A percentile compares a stretch with the other conserved stretches of the same genome.
Conservation (phyloP, 2,113 vertebrate species). For the Epinephelus fuscoguttatus region DNA sequence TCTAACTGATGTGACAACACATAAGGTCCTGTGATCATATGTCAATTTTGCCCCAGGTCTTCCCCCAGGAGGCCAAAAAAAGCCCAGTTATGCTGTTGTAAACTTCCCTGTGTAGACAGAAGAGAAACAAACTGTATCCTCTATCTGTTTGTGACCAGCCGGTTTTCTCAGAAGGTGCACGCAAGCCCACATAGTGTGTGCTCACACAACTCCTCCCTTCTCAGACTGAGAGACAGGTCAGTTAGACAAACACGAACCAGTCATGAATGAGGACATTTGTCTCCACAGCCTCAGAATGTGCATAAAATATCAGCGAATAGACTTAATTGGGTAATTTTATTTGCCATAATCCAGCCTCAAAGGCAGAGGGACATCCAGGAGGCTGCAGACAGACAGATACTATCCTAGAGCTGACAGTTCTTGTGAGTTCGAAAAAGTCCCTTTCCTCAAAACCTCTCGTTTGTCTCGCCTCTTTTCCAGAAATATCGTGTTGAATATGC, state of each 20-base stretch:
- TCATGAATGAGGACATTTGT: slow-evolving; percentile 67
- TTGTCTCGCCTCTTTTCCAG: slow-evolving; percentile 5
- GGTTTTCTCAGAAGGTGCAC: slow-evolving; percentile 43
- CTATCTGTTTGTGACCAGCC: slow-evolving; percentile 15
- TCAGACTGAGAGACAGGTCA: slow-evolving; percentile 44
- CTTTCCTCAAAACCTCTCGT: neutral
- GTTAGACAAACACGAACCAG: slow-evolving; percentile 24
- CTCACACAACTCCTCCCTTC: slow-evolving; percentile 33
- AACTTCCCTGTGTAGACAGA: neutral
- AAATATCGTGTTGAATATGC: slow-evolving; percentile 78
- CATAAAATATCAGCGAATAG: slow-evolving; percentile 28
- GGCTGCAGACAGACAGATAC: slow-evolving; percentile 23
- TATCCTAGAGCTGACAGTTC: neutral
- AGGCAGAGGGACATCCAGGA: slow-evolving; percentile 16
- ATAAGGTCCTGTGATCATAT: neutral
- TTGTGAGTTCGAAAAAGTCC: slow-evolving; percentile 8
- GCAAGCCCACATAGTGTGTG: slow-evolving; percentile 1
- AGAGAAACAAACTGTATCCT: neutral
- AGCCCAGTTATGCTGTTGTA: neutral
- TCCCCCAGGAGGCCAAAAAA: neutral
- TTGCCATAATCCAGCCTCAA: slow-evolving; percentile 47
- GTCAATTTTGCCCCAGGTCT: neutral
- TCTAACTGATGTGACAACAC: slow-evolving; percentile 1
- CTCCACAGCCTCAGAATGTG: slow-evolving; percentile 26
- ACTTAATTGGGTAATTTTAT: slow-evolving; percentile 67